These are phyloP conservation scores for Sebastes oblongus DNA, from an alignment of 2,797 vertebrate genomes.

Conservation along the genomic window DNA sequence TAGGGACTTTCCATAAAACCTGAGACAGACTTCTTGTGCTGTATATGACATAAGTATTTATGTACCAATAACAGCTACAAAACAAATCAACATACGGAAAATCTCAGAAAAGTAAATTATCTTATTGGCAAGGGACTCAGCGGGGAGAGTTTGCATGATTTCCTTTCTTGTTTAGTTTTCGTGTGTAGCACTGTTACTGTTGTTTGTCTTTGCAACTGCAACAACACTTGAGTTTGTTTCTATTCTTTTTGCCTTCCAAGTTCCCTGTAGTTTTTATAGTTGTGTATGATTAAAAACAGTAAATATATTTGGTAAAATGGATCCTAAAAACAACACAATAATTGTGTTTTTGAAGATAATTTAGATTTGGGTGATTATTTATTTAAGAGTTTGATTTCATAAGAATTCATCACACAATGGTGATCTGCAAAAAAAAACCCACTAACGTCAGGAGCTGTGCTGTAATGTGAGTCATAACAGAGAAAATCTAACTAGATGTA, in stretches of 20 bases:
- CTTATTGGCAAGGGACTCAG: neutral
- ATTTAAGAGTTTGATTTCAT: neutral
- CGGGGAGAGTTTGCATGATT: neutral
- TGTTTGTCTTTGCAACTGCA: neutral
- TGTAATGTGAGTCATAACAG: slow-evolving; percentile 45
- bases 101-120: neutral
- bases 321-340: neutral
- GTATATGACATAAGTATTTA: neutral
- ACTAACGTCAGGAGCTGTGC: slow-evolving; percentile 25
- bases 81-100: neutral
- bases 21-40: neutral
- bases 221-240: neutral
- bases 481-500: slow-evolving; percentile 53
- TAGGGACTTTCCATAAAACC: neutral
- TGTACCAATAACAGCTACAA: neutral
- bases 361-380: neutral
- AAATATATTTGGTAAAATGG: neutral
- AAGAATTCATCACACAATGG: neutral
- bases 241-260: neutral
- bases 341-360: neutral
- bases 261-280: neutral
- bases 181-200: neutral
- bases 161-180: neutral
- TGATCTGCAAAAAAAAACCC: neutral
- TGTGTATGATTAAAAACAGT: neutral